A percentile compares a stretch with the other conserved stretches of the same genome.
phyloP scores from a whole-genome alignment of 92 coral and sea anemone species.

The Heliopora coerulea region DNA sequence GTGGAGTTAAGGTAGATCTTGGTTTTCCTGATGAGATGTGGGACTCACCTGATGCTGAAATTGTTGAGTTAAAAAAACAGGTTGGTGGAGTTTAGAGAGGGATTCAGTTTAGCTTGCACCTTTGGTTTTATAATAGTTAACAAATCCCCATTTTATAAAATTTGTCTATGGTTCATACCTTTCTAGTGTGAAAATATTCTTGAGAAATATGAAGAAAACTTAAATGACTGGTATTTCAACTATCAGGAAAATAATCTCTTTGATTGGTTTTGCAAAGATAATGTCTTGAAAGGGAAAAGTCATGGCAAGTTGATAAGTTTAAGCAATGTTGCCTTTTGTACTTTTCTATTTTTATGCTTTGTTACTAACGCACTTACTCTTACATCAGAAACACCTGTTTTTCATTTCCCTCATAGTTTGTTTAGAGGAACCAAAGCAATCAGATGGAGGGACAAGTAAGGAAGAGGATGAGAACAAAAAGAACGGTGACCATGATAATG shows the following conservation, averaged over 20 bases:
- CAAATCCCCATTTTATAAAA: too few relatives aligned
- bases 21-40: slow-evolving; percentile 98
- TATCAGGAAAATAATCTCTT: slow-evolving; percentile 71
- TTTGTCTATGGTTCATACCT: too few relatives aligned
- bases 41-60: slow-evolving; percentile 97
- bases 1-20: slow-evolving; percentile 93
- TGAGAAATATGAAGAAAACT: slow-evolving; percentile 85
- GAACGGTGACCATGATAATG: slow-evolving; percentile 26
- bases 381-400: not conserved
- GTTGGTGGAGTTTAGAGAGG: slow-evolving; percentile 39
- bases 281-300: slow-evolving; percentile 67
- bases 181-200: slow-evolving; percentile 89
- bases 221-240: slow-evolving; percentile 84
- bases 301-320: slow-evolving; percentile 52
- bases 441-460: not conserved
- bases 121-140: too few relatives aligned
- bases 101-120: too few relatives aligned
- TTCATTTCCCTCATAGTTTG: slow-evolving; percentile 48
- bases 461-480: not conserved
- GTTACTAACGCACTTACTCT: too few relatives aligned
- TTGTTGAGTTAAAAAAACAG: slow-evolving; percentile 73
- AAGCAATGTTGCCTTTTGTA: not conserved
- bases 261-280: slow-evolving; percentile 80
- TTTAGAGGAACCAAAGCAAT: slow-evolving; percentile 45
- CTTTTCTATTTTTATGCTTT: too few relatives aligned